Conservation (phyloP, 2,888 invertebrate species). For the Noctua janthina region DNA sequence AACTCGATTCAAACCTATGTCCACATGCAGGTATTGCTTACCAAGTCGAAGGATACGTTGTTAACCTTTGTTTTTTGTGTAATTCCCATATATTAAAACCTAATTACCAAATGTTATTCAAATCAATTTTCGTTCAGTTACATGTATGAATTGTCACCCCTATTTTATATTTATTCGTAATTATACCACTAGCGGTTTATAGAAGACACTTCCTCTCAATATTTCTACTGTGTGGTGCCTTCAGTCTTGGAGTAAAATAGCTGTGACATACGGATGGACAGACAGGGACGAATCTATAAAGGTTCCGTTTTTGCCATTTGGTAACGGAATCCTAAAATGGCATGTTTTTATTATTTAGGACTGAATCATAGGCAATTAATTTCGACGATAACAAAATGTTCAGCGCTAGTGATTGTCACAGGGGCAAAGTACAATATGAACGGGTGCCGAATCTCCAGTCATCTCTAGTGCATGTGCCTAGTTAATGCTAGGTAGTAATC, state of each 20-base stretch:
- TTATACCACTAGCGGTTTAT: too few species aligned
- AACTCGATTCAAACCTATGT: not conserved
- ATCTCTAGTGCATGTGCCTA: slow-evolving; percentile 24
- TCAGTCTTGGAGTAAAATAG: not conserved
- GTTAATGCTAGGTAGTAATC: slow-evolving; percentile 33
- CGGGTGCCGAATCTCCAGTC: slow-evolving; percentile 15
- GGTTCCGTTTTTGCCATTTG: not conserved
- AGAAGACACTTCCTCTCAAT: not conserved
- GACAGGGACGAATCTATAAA: not conserved
- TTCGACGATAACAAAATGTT: slow-evolving; percentile 6
- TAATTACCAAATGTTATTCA: not conserved
- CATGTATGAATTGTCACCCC: too few species aligned
- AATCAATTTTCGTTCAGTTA: not conserved
- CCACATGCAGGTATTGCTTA: not conserved
- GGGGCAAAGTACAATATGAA: slow-evolving; percentile 42
- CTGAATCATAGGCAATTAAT: not conserved
- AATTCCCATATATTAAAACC: not conserved
- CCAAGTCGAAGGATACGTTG: not conserved
- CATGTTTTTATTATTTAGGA: not conserved
- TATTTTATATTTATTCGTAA: too few species aligned
- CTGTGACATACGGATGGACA: not conserved
- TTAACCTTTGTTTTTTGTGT: not conserved
- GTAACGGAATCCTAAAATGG: not conserved
- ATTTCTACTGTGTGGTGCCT: not conserved
- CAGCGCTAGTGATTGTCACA: slow-evolving; percentile 23